Evolutionary conservation across 2,113 vertebrate species (phyloP), one percentile per base, ranked within the genome.

Genomic region (Origma solitaria): DNA sequence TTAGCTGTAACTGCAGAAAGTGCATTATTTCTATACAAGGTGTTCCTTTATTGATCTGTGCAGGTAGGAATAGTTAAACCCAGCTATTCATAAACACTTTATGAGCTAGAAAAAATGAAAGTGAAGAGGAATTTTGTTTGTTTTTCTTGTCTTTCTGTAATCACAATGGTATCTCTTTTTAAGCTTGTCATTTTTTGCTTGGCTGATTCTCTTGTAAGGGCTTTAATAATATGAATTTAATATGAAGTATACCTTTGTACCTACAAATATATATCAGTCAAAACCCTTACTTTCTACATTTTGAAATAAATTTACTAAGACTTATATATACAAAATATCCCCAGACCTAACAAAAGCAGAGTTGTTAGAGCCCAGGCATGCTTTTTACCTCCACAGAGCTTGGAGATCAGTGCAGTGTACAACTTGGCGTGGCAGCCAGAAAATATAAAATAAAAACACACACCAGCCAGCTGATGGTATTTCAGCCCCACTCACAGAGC

Each of bases 81-180:
- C 23, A 83, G 71, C 33, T 70, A 64, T 57, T 86, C 82, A 71
- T 75, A 93, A 93, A 86, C 75, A 75, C 56, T 86, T 96, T 79
- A 86, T 45, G 24, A 89, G 53, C 60, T 76, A 95, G 65, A 76
- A 84, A 94, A 61, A 88, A 95, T 79, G 38, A 81, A 94, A 83
- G 40, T 44, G 54, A 75, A 62, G 73, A 75, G 51, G 60, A 85
- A 77, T 91, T 95, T 71, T 88, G 70, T 91, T 95, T 94, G 86
- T 56, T 94, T 95, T 90, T 72, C 85, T 56, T 66, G 62, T 82
- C 58, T 88, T 92, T 92, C 51, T 91, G 56, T 95, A 88, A 91
- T 93, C 80, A 53, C 64, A 91, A 10, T 69, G 47, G 51, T 93
- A 86, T 90, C 60, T 86, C 64, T 92, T 93, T 77, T 86, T 86